Evolutionary conservation across 2,888 invertebrate genomes (phyloP).

Genomic region (Busseola fusca): DNA sequence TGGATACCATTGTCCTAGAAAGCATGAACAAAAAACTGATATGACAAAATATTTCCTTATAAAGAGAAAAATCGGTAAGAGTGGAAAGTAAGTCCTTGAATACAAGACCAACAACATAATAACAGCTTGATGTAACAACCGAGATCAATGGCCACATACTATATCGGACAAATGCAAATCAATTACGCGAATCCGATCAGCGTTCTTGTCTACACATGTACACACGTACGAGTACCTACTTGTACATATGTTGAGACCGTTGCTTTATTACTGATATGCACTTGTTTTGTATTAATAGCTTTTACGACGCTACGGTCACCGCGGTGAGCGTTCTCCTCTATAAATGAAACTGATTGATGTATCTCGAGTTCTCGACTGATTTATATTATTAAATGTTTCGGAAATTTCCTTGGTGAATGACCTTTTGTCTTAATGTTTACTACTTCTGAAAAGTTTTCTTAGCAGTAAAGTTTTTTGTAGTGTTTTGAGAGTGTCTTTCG

Average conservation of each 20-base stretch:
- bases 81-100: constrained; percentile 14
- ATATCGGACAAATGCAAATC: constrained; percentile 73
- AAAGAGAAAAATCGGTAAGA: constrained; percentile 16
- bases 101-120: constrained; percentile 31
- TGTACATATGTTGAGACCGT: constrained; percentile 62
- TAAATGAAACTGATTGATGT: constrained; percentile 53
- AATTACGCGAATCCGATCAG: constrained; percentile 66
- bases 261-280: constrained; percentile 60
- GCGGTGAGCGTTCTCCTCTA: constrained; percentile 32
- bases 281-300: constrained; percentile 58
- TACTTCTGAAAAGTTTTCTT: constrained; percentile 23
- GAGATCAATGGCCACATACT: constrained; percentile 66
- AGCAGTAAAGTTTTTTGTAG: constrained; percentile 27
- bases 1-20: not conserved
- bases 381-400: constrained; percentile 50
- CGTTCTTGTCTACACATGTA: constrained; percentile 63
- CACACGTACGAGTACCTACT: constrained; percentile 64
- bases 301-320: constrained; percentile 58
- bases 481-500: constrained; percentile 18
- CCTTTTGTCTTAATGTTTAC: constrained; percentile 24
- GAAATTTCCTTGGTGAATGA: constrained; percentile 55
- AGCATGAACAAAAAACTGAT: not conserved
- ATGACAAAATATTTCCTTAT: constrained; percentile 11
- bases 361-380: constrained; percentile 37
- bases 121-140: constrained; percentile 28